phyloP scores from a whole-genome alignment of 2,113 vertebrate species.

The Cryptomyrus ogoouensis region DNA sequence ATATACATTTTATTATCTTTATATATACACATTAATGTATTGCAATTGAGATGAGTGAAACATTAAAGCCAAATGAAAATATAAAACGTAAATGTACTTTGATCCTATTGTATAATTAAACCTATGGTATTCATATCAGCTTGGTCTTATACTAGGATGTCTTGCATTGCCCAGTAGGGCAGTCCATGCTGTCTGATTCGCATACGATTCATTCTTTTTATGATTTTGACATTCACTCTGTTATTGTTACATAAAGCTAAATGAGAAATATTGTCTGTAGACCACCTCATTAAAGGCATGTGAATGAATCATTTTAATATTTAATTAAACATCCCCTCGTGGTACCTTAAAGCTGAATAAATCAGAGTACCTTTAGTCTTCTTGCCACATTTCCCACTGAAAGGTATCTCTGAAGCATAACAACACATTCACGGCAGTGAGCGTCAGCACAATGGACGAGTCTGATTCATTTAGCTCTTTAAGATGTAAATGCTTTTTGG shows the following conservation, averaged over 20 bases:
- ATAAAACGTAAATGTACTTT: not conserved
- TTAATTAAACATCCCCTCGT: not conserved
- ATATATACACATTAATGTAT: not conserved
- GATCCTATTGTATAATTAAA: not conserved
- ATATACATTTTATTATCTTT: not conserved
- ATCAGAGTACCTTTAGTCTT: not conserved
- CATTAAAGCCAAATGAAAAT: not conserved
- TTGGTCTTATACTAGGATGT: not conserved
- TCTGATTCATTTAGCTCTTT: not conserved
- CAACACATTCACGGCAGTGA: not conserved
- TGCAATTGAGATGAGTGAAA: not conserved
- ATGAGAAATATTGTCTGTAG: not conserved
- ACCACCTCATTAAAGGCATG: not conserved
- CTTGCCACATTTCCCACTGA: not conserved
- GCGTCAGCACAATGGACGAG: not conserved
- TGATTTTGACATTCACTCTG: not conserved
- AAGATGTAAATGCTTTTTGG: not conserved
- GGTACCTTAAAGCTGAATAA: not conserved
- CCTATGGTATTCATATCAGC: not conserved
- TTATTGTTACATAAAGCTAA: not conserved
- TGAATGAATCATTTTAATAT: not conserved
- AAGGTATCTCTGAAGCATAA: not conserved
- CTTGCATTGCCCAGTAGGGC: not conserved
- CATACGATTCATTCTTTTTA: not conserved
- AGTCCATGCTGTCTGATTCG: not conserved